Evolutionary conservation across 1,140 invertebrate genomes (phyloP), one percentile per base, ranked within the genome.

Genomic region (Zophobas atratus): DNA sequence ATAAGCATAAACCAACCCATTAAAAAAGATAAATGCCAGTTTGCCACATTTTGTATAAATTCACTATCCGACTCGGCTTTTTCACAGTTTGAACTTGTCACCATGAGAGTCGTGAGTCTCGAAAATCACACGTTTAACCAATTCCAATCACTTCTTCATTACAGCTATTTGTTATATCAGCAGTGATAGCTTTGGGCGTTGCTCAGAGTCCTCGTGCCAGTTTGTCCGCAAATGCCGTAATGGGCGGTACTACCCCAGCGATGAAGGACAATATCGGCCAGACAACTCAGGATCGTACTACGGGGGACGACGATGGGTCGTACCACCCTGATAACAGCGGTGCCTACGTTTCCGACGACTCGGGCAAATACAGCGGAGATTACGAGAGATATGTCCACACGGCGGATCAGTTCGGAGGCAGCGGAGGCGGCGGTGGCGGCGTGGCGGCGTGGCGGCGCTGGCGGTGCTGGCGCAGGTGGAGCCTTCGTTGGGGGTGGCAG

Each of bases 231-330:
- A 38, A 60, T 2, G 49, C 0, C 6, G 20, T 2, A 2, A 72
- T 38, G 51, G 35, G 4, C 49, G 55, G 5, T 73, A 73, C 5
- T 43, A 56, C 39, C 0, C 39, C 6, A 38, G n/a, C 48, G 51
- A 72, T 34, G 41, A 46, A 34, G 70, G 70, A 3, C 70, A 72
- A 20, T 72, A 72, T 38, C 70, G 70, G n/a, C 72, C 72, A 1
- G 72, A 75, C n/a, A 75, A 75, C 36, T 75, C 72, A n/a, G 72
- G 67, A 81, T 81, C 70, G 82, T 78, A 57, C 51, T 67, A 79
- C 43, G 71, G 74, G 63, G 75, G 72, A n/a, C 76, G 51, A 74
- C 6, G 71, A 74, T 32, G 71, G 71, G 0, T 35, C 20, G 5
- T 77, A 77, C 55, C 35, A 39, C 35, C 76, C 63, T 1, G 76